These are phyloP conservation scores for Arnoldichthys spilopterus DNA, from an alignment of 2,797 vertebrate genomes.

Conservation along the genomic window DNA sequence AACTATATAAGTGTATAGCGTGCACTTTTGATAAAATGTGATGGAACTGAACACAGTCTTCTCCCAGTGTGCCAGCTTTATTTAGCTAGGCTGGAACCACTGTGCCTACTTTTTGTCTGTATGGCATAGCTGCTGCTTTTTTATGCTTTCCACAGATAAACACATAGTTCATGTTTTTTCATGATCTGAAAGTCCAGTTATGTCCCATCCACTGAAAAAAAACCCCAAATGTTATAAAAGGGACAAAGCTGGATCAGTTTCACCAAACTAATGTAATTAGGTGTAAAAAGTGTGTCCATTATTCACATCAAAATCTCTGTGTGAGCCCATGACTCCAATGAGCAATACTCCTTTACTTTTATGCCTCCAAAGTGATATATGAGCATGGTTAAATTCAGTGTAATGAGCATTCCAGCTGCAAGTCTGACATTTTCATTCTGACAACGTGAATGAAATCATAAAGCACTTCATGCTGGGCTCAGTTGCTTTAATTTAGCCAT, in stretches of 20 bases:
- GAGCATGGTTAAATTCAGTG: slow-evolving; percentile 22
- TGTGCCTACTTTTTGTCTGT: background rate
- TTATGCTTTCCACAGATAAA: background rate
- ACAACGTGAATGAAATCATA: slow-evolving; percentile 8
- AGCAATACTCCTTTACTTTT: slow-evolving; percentile 10
- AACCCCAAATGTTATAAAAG: slow-evolving; percentile 17
- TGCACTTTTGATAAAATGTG: background rate
- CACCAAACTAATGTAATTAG: slow-evolving; percentile 28
- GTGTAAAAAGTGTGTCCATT: slow-evolving; percentile 26
- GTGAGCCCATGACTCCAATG: slow-evolving; percentile 17
- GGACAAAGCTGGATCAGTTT: slow-evolving; percentile 33
- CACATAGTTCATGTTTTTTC: background rate
- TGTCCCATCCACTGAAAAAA: slow-evolving; percentile 23
- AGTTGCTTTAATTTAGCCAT: slow-evolving; percentile 19
- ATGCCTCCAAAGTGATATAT: slow-evolving; percentile 24
- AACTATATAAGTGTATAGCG: no score
- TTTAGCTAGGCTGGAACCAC: background rate
- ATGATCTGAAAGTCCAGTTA: slow-evolving; percentile 30
- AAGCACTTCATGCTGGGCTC: slow-evolving; percentile 9
- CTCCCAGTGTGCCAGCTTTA: background rate
- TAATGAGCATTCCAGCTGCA: slow-evolving; percentile 23
- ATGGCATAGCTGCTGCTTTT: background rate
- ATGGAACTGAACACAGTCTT: background rate
- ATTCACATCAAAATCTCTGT: slow-evolving; percentile 25
- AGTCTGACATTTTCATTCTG: background rate